A percentile compares a stretch with the other conserved stretches of the same genome.
These are phyloP conservation scores for Spinibarbus caldwelli DNA, from an alignment of 2,797 vertebrate genomes.

Conservation along the genomic window DNA sequence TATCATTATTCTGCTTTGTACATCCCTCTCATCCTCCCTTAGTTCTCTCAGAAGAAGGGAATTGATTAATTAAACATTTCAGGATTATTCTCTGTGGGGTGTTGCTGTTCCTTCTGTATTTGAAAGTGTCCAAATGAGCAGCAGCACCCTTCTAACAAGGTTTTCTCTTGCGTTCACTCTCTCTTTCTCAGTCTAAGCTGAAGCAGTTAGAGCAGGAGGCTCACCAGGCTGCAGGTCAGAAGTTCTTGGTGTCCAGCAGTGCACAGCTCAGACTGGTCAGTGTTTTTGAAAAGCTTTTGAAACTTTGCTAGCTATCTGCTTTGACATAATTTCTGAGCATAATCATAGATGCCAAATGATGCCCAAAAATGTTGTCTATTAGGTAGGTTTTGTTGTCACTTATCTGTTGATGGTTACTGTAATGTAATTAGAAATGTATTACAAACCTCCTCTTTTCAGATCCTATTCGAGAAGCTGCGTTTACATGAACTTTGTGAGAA, in stretches of 20 bases:
- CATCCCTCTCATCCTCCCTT: not conserved
- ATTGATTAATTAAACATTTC: not conserved
- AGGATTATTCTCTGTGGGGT: not conserved
- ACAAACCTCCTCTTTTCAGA: conserved; percentile 69
- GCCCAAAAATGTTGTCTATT: not conserved
- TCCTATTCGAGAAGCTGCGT: conserved; percentile 90
- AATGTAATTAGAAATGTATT: not conserved
- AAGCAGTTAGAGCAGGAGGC: conserved; percentile 89
- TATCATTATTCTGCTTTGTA: not conserved
- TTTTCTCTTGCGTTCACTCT: not conserved
- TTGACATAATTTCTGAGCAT: not conserved
- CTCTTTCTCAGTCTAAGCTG: conserved; percentile 77
- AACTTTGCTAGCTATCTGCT: conserved; percentile 19
- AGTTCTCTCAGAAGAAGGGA: not conserved
- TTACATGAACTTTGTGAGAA: conserved; percentile 81
- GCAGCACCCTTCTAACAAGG: not conserved
- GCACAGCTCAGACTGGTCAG: conserved; percentile 85
- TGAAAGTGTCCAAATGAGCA: conserved; percentile 6
- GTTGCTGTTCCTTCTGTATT: not conserved
- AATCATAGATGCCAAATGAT: not conserved
- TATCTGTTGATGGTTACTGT: not conserved
- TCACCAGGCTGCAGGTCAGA: conserved; percentile 86
- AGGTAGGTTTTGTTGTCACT: not conserved
- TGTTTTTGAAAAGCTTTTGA: conserved; percentile 31
- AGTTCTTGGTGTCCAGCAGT: conserved; percentile 88